phyloP scores from a whole-genome alignment of 1,140 invertebrate genomes.

The Hyposmocoma kahamanoa region DNA sequence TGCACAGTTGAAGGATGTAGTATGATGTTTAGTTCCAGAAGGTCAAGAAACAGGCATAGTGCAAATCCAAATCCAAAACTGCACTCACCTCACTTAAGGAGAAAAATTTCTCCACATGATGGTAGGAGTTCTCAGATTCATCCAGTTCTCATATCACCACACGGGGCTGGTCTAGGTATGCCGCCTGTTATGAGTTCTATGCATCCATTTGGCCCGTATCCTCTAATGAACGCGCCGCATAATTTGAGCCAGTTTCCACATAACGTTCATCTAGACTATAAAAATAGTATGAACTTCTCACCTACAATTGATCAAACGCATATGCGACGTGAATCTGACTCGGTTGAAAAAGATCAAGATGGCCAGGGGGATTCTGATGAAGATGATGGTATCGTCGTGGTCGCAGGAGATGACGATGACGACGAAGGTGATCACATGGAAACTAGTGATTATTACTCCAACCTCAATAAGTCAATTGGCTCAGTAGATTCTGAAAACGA shows the following conservation, averaged over 20 bases:
- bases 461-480: conserved; percentile 48
- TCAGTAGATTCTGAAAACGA: conserved; percentile 77
- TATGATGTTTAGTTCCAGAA: conserved; percentile 98
- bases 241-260: conserved; percentile 74
- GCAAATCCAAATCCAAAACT: conserved; percentile 99
- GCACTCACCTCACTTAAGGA: conserved; percentile 93
- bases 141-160: conserved; percentile 83
- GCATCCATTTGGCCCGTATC: conserved; percentile 84
- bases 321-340: conserved; percentile 51
- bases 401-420: conserved; percentile 78
- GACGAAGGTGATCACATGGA: conserved; percentile 77
- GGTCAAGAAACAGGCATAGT: conserved; percentile 96
- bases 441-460: conserved; percentile 66
- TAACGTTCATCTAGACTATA: conserved; percentile 79
- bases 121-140: conserved; percentile 91
- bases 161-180: conserved; percentile 74
- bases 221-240: conserved; percentile 82
- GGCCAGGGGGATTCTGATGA: conserved; percentile 68
- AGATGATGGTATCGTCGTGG: conserved; percentile 78
- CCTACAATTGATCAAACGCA: conserved; percentile 56
- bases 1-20: conserved; percentile 99
- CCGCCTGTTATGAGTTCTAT: conserved; percentile 78
- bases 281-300: conserved; percentile 74
- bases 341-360: conserved; percentile 68
- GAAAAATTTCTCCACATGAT: conserved; percentile 95